Evolutionary conservation across 2,888 invertebrate species (phyloP).

Genomic region (Microplitis deprimator): DNA sequence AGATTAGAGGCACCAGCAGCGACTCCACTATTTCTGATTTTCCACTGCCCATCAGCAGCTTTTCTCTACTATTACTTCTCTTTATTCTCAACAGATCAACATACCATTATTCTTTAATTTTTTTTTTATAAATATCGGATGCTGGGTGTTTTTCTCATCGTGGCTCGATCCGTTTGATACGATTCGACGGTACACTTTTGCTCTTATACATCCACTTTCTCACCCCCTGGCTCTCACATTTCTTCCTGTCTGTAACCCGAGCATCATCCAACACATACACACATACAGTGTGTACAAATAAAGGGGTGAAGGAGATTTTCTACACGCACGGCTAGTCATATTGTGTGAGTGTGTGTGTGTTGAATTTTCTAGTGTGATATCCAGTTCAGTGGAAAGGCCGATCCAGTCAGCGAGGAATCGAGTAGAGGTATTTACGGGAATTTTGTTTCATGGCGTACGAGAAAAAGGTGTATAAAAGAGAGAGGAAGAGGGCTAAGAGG

Average conservation of each 20-base stretch:
- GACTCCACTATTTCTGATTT: too few species aligned
- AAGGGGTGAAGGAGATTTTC: not conserved
- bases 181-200: constrained; percentile 24
- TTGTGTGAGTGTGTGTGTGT: constrained; percentile 8
- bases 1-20: constrained; percentile 53
- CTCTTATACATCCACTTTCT: constrained; percentile 16
- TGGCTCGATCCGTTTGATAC: not conserved
- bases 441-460: constrained; percentile 53
- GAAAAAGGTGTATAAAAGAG: constrained; percentile 23
- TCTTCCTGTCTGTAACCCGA: constrained; percentile 23
- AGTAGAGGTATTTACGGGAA: constrained; percentile 47
- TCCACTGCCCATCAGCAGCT: too few species aligned
- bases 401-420: constrained; percentile 44
- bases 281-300: not conserved
- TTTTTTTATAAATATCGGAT: not conserved
- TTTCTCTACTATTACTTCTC: too few species aligned
- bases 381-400: constrained; percentile 40
- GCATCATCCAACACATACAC: constrained; percentile 49
- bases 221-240: not conserved
- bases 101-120: not conserved
- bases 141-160: not conserved
- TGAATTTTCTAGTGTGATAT: constrained; percentile 40
- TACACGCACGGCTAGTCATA: constrained; percentile 32
- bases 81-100: too few species aligned
- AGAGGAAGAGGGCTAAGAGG: not conserved